Percentiles rank a stretch among this genome's conserved stretches.
phyloP scores from a whole-genome alignment of 2,888 invertebrate species.

The Apantesis nais region DNA sequence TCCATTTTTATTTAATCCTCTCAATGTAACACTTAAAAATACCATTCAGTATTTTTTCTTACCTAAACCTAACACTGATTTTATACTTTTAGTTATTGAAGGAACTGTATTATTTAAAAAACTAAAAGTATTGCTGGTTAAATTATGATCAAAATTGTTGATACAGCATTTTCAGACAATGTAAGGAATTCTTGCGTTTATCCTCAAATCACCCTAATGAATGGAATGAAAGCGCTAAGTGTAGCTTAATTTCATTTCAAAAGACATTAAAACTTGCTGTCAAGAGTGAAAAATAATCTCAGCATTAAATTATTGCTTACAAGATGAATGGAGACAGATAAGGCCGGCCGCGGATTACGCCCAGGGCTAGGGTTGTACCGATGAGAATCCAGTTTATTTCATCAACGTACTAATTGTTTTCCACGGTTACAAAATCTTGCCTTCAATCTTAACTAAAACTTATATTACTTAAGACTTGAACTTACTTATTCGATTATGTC shows the following conservation, averaged over 20 bases:
- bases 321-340: constrained; percentile 77
- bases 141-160: not conserved
- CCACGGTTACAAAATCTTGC: not conserved
- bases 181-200: constrained; percentile 25
- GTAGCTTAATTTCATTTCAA: constrained; percentile 77
- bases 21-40: not conserved
- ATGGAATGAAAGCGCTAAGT: constrained; percentile 61
- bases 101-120: not conserved
- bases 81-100: too few species aligned
- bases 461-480: not conserved
- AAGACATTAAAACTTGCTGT: constrained; percentile 82
- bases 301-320: constrained; percentile 78
- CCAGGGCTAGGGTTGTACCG: constrained; percentile 37
- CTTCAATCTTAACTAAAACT: not conserved
- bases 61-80: too few species aligned
- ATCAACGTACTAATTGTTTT: constrained; percentile 11
- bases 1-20: not conserved
- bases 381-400: constrained; percentile 9
- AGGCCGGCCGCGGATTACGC: constrained; percentile 62
- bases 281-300: constrained; percentile 82
- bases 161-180: constrained; percentile 8
- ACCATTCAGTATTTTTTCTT: not conserved
- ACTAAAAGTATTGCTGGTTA: not conserved
- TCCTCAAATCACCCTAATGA: constrained; percentile 54
- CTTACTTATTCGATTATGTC: constrained; percentile 3